phyloP scores from a whole-genome alignment of 2,113 vertebrate genomes.

The Tiliqua scincoides region DNA sequence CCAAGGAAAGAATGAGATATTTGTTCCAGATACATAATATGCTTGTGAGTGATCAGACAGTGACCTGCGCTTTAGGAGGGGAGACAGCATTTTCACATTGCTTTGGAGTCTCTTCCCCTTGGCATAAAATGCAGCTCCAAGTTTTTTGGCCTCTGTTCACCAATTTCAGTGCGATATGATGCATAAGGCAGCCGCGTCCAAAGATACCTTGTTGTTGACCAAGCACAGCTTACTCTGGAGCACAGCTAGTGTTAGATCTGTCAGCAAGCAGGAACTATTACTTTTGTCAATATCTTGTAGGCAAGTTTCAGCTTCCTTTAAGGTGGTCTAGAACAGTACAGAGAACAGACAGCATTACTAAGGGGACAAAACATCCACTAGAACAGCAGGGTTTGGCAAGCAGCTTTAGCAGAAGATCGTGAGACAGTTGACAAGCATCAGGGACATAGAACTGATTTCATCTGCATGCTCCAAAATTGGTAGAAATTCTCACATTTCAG shows the following conservation, averaged over 20 bases:
- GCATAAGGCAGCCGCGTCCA: neutral
- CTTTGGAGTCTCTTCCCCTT: neutral
- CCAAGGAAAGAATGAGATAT: neutral
- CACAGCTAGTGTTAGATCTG: slow-evolving; percentile 73
- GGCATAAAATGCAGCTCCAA: neutral
- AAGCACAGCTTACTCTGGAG: slow-evolving; percentile 82
- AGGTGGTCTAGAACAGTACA: slow-evolving; percentile 58
- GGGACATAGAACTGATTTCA: no score
- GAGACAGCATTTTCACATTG: no score
- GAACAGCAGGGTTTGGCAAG: neutral
- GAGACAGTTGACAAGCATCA: neutral
- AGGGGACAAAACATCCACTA: no score
- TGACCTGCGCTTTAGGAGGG: no score
- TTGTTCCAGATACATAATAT: neutral
- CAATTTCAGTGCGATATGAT: no score
- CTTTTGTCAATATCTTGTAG: slow-evolving; percentile 53
- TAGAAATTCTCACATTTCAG: neutral
- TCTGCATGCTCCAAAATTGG: neutral
- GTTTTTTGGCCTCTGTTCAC: neutral
- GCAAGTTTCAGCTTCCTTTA: slow-evolving; percentile 77
- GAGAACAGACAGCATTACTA: neutral
- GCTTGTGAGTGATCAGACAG: neutral
- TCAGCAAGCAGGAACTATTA: slow-evolving; percentile 66
- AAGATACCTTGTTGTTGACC: slow-evolving; percentile 71
- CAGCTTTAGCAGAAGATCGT: neutral